Percentiles rank a stretch among this genome's conserved stretches.
Evolutionary conservation across 2,888 invertebrate species (phyloP).

Genomic region (Megamerina dolium): DNA sequence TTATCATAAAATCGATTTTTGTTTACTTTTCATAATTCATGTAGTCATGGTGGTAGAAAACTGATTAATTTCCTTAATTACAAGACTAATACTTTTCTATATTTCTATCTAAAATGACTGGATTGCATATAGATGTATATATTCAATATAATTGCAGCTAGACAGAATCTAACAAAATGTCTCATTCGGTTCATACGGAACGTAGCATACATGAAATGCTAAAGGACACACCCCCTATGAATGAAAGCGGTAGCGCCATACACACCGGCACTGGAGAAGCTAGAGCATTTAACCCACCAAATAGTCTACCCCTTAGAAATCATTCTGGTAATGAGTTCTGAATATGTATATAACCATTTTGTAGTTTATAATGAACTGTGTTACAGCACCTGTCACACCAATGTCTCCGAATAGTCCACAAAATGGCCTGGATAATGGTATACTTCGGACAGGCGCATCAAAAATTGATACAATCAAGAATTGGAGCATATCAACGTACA

Average conservation of each 20-base stretch:
- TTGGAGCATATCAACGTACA: slow-evolving; percentile 98
- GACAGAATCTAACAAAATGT: slow-evolving; percentile 25
- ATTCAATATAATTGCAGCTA: too few relatives aligned
- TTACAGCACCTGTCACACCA: slow-evolving; percentile 51
- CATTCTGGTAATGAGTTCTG: slow-evolving; percentile 54
- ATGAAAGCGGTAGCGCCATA: slow-evolving; percentile 68
- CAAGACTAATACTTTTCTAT: too few relatives aligned
- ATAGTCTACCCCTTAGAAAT: slow-evolving; percentile 66
- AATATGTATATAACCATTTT: neutral
- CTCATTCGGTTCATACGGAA: slow-evolving; percentile 38
- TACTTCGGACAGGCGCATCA: slow-evolving; percentile 53
- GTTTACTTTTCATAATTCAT: too few relatives aligned
- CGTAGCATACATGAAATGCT: slow-evolving; percentile 74
- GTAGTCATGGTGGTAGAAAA: too few relatives aligned
- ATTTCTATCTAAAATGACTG: too few relatives aligned
- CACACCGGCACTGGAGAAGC: slow-evolving; percentile 66
- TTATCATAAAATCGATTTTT: too few relatives aligned
- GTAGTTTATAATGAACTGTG: neutral
- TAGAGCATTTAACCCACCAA: slow-evolving; percentile 58
- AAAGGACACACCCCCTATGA: slow-evolving; percentile 73
- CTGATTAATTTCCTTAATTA: too few relatives aligned
- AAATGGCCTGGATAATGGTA: slow-evolving; percentile 33
- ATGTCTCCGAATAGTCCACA: slow-evolving; percentile 49
- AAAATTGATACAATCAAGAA: slow-evolving; percentile 89
- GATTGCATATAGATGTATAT: too few relatives aligned